Evolutionary conservation across 2,888 invertebrate genomes (phyloP).

Genomic region (Stenodema calcarata): DNA sequence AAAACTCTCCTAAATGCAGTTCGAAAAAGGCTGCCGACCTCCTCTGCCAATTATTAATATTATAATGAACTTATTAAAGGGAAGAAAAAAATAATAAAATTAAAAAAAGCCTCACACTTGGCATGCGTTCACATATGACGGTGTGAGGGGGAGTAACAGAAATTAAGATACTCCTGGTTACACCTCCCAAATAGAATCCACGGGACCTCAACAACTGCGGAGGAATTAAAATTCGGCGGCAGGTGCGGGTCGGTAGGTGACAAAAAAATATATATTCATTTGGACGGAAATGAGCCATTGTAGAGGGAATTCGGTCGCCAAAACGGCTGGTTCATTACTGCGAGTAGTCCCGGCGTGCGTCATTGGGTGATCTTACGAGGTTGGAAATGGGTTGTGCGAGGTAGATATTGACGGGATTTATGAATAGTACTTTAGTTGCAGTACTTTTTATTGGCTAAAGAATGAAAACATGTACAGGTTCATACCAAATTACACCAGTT

Average conservation of each 20-base stretch:
- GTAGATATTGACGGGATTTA: too few relatives aligned
- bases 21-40: background rate
- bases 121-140: conserved; percentile 9
- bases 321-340: conserved; percentile 6
- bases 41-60: conserved; percentile 38
- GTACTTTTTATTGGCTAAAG: too few relatives aligned
- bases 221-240: conserved; percentile 17
- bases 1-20: conserved; percentile 20
- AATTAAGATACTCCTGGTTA: background rate
- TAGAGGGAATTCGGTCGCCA: conserved; percentile 26
- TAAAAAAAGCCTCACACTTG: conserved; percentile 11
- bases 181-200: conserved; percentile 15
- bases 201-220: background rate
- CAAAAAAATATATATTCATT: conserved; percentile 35
- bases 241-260: conserved; percentile 12
- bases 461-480: too few relatives aligned
- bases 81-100: too few relatives aligned
- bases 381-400: too few relatives aligned
- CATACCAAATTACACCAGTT: too few relatives aligned
- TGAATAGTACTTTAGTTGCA: too few relatives aligned
- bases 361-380: background rate
- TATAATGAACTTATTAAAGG: conserved; percentile 37
- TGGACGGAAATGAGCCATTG: conserved; percentile 31
- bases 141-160: background rate
- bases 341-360: background rate